Evolutionary conservation across 2,113 vertebrate genomes (phyloP).

Genomic region (Genyomyrus donnyi): DNA sequence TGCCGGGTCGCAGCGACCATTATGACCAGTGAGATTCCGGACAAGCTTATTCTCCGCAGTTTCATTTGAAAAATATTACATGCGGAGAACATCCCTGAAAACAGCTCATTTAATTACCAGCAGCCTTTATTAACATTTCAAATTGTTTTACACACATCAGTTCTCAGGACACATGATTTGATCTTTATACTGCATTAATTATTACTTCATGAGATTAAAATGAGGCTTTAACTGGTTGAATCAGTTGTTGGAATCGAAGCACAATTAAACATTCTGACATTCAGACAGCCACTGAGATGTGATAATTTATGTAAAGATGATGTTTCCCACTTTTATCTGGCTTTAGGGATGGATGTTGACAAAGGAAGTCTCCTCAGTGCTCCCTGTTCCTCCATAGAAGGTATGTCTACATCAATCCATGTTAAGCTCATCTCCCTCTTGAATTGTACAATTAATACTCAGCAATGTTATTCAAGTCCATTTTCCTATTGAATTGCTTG

Average conservation of each 20-base stretch:
- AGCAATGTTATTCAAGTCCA: neutral
- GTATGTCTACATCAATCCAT: neutral
- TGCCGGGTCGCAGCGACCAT: neutral
- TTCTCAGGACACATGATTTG: neutral
- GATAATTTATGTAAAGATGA: neutral
- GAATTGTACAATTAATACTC: neutral
- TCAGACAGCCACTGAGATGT: neutral
- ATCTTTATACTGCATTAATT: neutral
- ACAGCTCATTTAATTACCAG: neutral
- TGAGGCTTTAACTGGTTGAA: neutral
- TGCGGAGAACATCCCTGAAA: neutral
- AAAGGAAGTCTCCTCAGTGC: neutral
- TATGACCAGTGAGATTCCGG: neutral
- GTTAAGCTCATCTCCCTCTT: neutral
- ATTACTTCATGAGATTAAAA: neutral
- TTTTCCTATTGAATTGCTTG: neutral
- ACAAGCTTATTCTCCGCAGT: neutral
- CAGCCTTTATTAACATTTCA: neutral
- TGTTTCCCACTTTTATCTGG: conserved; percentile 8
- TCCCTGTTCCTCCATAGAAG: neutral
- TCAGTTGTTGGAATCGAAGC: neutral
- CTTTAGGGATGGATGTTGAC: neutral
- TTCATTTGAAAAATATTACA: neutral
- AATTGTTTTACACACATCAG: conserved; percentile 1
- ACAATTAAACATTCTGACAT: neutral